Evolutionary conservation across 2,888 invertebrate genomes (phyloP).

Genomic region (Dione vanillae): DNA sequence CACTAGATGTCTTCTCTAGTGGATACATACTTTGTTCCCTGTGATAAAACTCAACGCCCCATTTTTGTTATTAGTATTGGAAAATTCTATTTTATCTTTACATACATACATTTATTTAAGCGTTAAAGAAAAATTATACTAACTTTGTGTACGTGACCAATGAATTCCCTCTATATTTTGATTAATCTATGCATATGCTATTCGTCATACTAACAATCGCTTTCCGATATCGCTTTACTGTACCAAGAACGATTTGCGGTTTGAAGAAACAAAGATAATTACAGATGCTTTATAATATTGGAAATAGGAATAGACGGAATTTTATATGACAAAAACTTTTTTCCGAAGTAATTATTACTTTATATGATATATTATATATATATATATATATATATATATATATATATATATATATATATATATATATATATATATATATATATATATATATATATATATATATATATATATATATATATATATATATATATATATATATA

Average conservation of each 20-base stretch:
- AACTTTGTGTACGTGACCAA: not conserved
- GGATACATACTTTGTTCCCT: no score
- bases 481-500: no score
- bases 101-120: not conserved
- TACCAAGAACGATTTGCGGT: constrained; percentile 68
- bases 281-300: constrained; percentile 31
- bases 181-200: constrained; percentile 39
- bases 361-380: no score
- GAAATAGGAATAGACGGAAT: constrained; percentile 8
- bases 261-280: constrained; percentile 50
- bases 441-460: no score
- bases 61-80: no score
- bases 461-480: no score
- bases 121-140: not conserved
- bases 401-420: no score
- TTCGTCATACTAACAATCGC: constrained; percentile 57
- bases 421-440: no score
- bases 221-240: constrained; percentile 58
- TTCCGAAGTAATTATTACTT: no score
- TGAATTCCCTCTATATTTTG: constrained; percentile 37
- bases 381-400: no score
- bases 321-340: not conserved
- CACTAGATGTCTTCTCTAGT: no score
- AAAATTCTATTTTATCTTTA: not conserved
- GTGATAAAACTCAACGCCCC: no score